Base-by-base conservation (phyloP, 2,888 invertebrate genomes). In the Strigamia maritima region DNA sequence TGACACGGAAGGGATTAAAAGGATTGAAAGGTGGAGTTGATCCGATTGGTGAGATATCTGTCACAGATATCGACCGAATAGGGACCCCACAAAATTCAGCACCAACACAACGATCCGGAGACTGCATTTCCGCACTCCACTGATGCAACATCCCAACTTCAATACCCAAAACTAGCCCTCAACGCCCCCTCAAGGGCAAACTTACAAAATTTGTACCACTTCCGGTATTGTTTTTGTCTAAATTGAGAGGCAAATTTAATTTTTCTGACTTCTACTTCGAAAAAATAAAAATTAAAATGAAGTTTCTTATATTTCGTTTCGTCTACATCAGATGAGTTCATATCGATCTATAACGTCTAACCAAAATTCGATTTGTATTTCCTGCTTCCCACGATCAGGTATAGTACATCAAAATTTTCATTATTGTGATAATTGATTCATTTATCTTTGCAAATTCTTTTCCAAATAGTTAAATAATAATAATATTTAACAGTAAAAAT, bases 111-210 rank as follows among this genome's bases (percentile, higher is more conserved):
- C 28, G 70, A 70, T 70, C 28, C 7, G 70, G 16, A 14, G 70
- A 70, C 70, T 70, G 70, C 70, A 70, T 70, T 70, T 70, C 70
- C 70, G 70, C 70, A 70, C 70, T 28, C 24, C 70, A 14, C 70
- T 70, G 70, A 70, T 70, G 70, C 70, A 70, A 26, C 70, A 70
- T 26, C 26, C 70, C 70, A 70, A 70, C 70, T 70, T 26, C 70
- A 19, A 16, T 54, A 19, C 54, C 24, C 70, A 28, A 26, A 14
- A n/a, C 70, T 70, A 24, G 12, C 28, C 70, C 70, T 70, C 70
- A 70, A 70, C 70, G 70, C 70, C 70, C 70, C 70, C 70, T 70
- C 70, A 70, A 70, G 70, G 70, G 26, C 70, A 26, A 54, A 70
- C 24, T 14, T 26, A 24, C 12, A 28, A 8, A 70, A 28, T 70